These are phyloP conservation scores for Catharus fuscescens DNA, from an alignment of 2,113 vertebrate species.

Conservation along the genomic window DNA sequence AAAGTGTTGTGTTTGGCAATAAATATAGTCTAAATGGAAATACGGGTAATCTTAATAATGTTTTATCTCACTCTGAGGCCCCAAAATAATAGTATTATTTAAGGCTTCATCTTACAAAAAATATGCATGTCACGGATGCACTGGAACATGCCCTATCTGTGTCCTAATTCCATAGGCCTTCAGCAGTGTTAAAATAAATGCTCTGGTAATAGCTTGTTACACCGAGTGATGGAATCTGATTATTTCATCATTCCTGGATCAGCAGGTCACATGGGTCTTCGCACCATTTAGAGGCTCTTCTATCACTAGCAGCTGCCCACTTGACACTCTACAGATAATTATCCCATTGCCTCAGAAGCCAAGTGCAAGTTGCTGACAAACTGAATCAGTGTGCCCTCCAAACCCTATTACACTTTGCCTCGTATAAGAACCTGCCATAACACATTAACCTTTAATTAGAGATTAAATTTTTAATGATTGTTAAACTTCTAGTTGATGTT, in stretches of 20 bases:
- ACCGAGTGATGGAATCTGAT: slow-evolving; percentile 9
- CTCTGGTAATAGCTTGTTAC: not conserved
- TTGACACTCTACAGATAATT: slow-evolving; percentile 13
- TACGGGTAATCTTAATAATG: not conserved
- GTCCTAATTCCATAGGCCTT: not conserved
- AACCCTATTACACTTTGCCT: not conserved
- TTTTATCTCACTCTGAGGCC: not conserved
- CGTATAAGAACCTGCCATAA: not conserved
- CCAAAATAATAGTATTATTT: not conserved
- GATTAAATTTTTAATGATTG: not conserved
- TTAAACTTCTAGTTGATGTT: not conserved
- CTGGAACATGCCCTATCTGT: not conserved
- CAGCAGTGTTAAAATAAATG: slow-evolving; percentile 20
- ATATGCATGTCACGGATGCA: not conserved
- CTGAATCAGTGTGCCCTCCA: not conserved
- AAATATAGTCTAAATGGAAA: not conserved
- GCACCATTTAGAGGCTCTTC: not conserved
- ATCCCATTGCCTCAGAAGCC: not conserved
- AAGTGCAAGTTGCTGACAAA: not conserved
- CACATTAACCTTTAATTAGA: not conserved
- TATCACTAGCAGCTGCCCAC: not conserved
- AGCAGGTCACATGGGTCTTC: not conserved
- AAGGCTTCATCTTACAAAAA: not conserved
- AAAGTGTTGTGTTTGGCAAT: not conserved
- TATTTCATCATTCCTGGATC: slow-evolving; percentile 1